Evolutionary conservation across 1,140 invertebrate genomes (phyloP), one percentile per base, ranked within the genome.

Genomic region (Oncopeltus fasciatus): DNA sequence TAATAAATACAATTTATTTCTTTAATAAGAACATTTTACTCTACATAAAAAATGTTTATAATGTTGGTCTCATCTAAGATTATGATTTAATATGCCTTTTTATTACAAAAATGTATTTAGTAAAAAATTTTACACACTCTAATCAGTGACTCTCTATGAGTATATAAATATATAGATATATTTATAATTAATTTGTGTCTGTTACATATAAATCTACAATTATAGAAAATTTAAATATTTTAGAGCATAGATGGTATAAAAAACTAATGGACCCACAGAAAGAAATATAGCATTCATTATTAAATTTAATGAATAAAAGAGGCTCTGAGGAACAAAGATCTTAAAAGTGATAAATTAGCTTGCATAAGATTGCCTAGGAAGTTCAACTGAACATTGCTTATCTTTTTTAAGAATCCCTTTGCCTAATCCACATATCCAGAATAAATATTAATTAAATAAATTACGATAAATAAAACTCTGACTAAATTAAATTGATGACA

Each of bases 201-300:
- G 5, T 38, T 20, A 4, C 8, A 46, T 4, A 53, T 2, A 24
- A 53, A 53, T 26, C 1, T 53, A 5, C 24, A 53, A 26, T 16
- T 11, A 11, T 24, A 24, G 8, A 24, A 53, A 2, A 27, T 18
- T 49, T 49, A 49, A 53, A 24, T 18, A 24, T 24, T 53, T 26
- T 26, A n/a, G n/a, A n/a, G n/a, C n/a, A n/a, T n/a, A n/a, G n/a
- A n/a, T 53, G 24, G 8, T 16, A 47, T 47, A 16, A 47, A 47
- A n/a, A 46, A 12, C 44, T 53, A 53, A 53, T 53, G 49, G 49
- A 53, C 49, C 49, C 49, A 53, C 49, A 14, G 5, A 27, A 53
- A 53, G 14, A 24, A 47, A 47, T 47, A 47, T 18, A 53, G 49
- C 16, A 24, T 53, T 46, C 21, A 46, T 46, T 20, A 46, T 3